These are phyloP conservation scores for Drosophila meridionalis DNA, from an alignment of 2,888 invertebrate genomes.

Conservation along the genomic window DNA sequence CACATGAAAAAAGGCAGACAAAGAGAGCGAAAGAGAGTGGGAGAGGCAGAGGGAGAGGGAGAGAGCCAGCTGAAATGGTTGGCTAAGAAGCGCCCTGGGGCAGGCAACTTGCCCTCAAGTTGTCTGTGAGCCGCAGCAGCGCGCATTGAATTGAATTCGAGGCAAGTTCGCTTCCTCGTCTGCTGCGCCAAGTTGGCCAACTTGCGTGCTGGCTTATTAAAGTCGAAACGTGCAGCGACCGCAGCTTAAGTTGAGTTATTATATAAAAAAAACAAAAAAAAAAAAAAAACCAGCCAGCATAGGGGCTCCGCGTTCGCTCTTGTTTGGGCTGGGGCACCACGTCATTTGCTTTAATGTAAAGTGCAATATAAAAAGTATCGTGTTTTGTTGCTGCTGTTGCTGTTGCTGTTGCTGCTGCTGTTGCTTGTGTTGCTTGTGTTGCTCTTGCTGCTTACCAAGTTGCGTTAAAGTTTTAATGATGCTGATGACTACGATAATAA, in stretches of 20 bases:
- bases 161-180: conserved; percentile 37
- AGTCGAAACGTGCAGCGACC: conserved; percentile 73
- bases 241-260: conserved; percentile 78
- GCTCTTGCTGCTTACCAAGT: conserved; percentile 67
- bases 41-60: neutral
- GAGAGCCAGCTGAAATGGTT: conserved; percentile 19
- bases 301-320: conserved; percentile 1
- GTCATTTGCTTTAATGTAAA: conserved; percentile 78
- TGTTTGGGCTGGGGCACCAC: conserved; percentile 22
- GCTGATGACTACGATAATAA: conserved; percentile 82
- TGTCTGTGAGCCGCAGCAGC: conserved; percentile 40
- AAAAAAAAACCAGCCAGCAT: conserved; percentile 32
- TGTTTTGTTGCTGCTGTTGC: conserved; percentile 40
- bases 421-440: conserved; percentile 18
- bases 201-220: conserved; percentile 80
- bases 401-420: conserved; percentile 15
- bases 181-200: conserved; percentile 60
- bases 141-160: conserved; percentile 72
- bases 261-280: conserved; percentile 49
- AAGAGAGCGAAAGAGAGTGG: neutral
- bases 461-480: conserved; percentile 80
- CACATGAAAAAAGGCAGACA: conserved; percentile 3
- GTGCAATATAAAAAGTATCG: conserved; percentile 81
- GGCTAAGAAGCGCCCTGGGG: conserved; percentile 30
- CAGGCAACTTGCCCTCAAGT: conserved; percentile 45